Conservation (phyloP, 1,140 invertebrate genomes). For the Aradophagus sp. region DNA sequence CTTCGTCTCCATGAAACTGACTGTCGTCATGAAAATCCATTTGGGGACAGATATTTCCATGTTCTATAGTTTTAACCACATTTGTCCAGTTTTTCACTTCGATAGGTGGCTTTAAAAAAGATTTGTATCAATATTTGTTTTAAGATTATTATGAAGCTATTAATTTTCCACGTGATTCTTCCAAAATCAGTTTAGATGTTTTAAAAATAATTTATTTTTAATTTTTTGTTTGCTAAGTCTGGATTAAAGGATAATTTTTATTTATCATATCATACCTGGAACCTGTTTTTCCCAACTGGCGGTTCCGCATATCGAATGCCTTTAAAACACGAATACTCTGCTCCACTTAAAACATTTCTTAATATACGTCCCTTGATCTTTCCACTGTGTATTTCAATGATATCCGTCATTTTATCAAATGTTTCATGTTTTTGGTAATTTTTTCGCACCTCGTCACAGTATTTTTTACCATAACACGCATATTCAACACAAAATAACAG, state of each 20-base stretch:
- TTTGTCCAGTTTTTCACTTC: constrained; percentile 10
- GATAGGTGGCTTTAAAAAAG: constrained; percentile 11
- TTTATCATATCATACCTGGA: background rate
- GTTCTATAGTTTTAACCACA: background rate
- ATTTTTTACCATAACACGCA: too few relatives aligned
- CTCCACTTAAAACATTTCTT: constrained; percentile 6
- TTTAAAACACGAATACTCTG: constrained; percentile 10
- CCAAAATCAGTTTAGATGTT: background rate
- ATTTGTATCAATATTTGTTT: too few relatives aligned
- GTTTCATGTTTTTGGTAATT: too few relatives aligned
- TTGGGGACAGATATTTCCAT: constrained; percentile 29
- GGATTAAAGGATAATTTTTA: background rate
- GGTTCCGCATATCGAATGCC: constrained; percentile 14
- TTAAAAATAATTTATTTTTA: too few relatives aligned
- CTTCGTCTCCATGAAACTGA: constrained; percentile 16
- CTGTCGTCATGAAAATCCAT: background rate
- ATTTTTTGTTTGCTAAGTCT: too few relatives aligned
- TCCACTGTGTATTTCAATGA: constrained; percentile 10
- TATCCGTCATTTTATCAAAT: background rate
- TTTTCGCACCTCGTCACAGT: too few relatives aligned
- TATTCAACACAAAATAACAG: too few relatives aligned
- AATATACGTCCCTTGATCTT: constrained; percentile 4
- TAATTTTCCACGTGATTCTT: too few relatives aligned
- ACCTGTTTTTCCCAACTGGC: constrained; percentile 1
- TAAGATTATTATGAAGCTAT: background rate